Evolutionary conservation across 2,113 vertebrate genomes (phyloP).

Genomic region (Prunella himalayana): DNA sequence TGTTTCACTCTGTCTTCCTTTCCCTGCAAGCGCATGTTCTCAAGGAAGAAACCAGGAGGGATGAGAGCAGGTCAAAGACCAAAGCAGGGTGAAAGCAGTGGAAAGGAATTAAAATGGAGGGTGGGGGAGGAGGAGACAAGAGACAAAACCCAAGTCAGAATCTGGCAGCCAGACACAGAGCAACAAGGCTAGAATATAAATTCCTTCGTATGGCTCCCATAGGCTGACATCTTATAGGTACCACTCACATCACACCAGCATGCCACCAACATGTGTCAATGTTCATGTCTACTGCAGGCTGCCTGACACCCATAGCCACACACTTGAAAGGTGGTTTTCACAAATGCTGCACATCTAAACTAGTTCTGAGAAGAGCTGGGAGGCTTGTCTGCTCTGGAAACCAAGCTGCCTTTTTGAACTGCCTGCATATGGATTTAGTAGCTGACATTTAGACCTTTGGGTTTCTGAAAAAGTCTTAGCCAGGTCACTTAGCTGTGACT

Average conservation of each 20-base stretch:
- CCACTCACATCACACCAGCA: not conserved
- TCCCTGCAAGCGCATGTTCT: constrained; percentile 10
- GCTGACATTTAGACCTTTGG: not conserved
- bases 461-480: not conserved
- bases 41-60: constrained; percentile 43
- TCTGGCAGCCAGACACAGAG: constrained; percentile 10
- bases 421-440: not conserved
- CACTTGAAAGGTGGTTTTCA: not conserved
- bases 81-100: constrained; percentile 11
- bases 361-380: not conserved
- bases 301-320: not conserved
- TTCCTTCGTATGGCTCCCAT: not conserved
- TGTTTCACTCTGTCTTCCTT: constrained; percentile 64
- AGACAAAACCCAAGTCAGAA: constrained; percentile 31
- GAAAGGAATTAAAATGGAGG: constrained; percentile 49
- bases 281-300: not conserved
- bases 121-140: not conserved
- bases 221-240: not conserved
- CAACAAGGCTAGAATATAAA: constrained; percentile 4
- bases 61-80: constrained; percentile 22
- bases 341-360: not conserved
- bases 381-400: not conserved
- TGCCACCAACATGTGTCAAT: not conserved
- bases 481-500: not conserved
- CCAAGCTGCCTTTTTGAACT: not conserved